Conservation (phyloP, 2,888 invertebrate species). For the Polyommatus iphigenia region DNA sequence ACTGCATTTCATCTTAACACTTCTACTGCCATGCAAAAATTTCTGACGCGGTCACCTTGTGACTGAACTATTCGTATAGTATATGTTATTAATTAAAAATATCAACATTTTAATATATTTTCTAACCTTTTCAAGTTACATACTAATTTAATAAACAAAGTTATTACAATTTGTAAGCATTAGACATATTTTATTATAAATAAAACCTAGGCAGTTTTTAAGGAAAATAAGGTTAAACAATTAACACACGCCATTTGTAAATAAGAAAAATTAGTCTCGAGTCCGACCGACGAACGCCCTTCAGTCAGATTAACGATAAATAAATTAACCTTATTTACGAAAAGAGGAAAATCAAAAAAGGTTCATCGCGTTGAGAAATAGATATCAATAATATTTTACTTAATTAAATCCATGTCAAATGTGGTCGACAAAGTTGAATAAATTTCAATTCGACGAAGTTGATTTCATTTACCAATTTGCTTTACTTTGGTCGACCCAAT, state of each 20-base stretch:
- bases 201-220: no score
- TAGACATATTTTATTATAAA: no score
- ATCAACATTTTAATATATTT: no score
- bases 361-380: neutral
- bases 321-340: slow-evolving; percentile 9
- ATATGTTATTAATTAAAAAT: no score
- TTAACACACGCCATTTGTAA: neutral
- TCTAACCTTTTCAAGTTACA: no score
- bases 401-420: slow-evolving; percentile 8
- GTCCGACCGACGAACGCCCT: neutral
- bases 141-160: no score
- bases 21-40: no score
- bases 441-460: neutral
- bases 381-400: neutral
- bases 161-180: no score
- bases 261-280: neutral
- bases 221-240: neutral
- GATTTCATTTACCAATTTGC: neutral
- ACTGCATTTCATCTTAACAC: no score
- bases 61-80: no score
- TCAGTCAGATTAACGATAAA: neutral
- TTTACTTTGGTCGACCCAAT: neutral
- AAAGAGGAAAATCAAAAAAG: neutral
- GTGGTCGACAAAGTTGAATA: neutral
- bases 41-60: no score